Evolutionary conservation across 2,888 invertebrate genomes (phyloP), one percentile per base, ranked within the genome.

Genomic region (Nephrotoma appendiculata): DNA sequence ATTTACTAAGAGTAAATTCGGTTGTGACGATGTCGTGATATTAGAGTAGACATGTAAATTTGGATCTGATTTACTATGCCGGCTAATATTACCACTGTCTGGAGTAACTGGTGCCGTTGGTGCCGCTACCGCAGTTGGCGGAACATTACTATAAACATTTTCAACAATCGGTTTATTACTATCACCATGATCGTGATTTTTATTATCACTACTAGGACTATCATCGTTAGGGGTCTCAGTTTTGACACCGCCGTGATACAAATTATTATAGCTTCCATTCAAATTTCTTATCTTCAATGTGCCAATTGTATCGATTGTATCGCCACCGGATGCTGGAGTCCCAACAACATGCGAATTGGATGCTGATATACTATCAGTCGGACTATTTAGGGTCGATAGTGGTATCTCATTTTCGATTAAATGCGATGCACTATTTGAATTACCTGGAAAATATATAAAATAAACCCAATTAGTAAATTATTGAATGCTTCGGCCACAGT

Each of bases 381-480:
- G 86, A 91, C 90, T 52, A 91, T 92, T 86, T 89, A 90, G 88
- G 41, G 91, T 92, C 86, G 94, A 94, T 89, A 94, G 89, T 86
- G 94, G 94, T 88, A 94, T 93, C 91, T 94, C 94, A 89, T 93
- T 94, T 88, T 93, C 93, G 88, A 94, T 94, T 89, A 95, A 92
- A 89, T 94, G 94, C 87, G 94, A 94, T 90, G 94, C 92, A 90
- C 94, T 94, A 91, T 94, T 94, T 88, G 94, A 93, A 90, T 94
- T 94, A 91, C 94, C 94, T 94, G 92, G 86, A 92, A 71, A 71
- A 71, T 92, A 88, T 88, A 89, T 89, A 90, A 89, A 88, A 88
- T 31, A 83, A 15, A 71, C 48, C 45, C 19, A 83, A 87, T 71
- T 71, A 71, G 31, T 31, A 71, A 31, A 31, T 71, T 31, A 11